Evolutionary conservation across 1,140 invertebrate genomes (phyloP).

Genomic region (Tetragonula clypearis): DNA sequence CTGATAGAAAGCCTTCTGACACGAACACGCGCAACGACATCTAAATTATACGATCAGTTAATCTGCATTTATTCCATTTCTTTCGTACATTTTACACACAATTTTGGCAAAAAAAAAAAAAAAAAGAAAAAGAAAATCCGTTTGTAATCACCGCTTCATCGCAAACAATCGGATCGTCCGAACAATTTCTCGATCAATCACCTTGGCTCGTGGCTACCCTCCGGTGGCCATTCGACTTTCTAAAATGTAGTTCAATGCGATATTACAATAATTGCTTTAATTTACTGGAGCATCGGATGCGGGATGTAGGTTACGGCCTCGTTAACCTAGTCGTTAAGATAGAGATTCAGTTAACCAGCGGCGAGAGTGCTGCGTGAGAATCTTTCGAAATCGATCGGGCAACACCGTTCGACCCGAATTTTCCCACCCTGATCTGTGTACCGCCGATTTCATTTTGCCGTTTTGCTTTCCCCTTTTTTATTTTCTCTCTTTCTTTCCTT

Average conservation of each 20-base stretch:
- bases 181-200: not conserved
- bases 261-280: conserved; percentile 48
- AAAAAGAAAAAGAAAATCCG: too few relatives aligned
- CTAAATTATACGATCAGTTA: too few relatives aligned
- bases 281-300: conserved; percentile 32
- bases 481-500: not conserved
- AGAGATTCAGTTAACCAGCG: conserved; percentile 41
- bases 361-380: not conserved
- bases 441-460: not conserved
- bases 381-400: conserved; percentile 27
- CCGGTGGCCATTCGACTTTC: not conserved
- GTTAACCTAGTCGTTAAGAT: conserved; percentile 49
- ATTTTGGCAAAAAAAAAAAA: too few relatives aligned
- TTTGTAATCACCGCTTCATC: not conserved
- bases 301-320: conserved; percentile 45
- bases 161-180: not conserved
- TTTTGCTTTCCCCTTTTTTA: not conserved
- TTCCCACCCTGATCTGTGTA: too few relatives aligned
- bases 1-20: too few relatives aligned
- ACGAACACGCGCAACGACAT: too few relatives aligned
- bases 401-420: not conserved
- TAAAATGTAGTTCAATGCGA: conserved; percentile 33
- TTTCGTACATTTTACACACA: too few relatives aligned
- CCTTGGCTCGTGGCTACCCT: too few relatives aligned
- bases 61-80: too few relatives aligned